A percentile compares a stretch with the other conserved stretches of the same genome.
phyloP scores from a whole-genome alignment of 2,888 invertebrate species.

The Netelia inedita region DNA sequence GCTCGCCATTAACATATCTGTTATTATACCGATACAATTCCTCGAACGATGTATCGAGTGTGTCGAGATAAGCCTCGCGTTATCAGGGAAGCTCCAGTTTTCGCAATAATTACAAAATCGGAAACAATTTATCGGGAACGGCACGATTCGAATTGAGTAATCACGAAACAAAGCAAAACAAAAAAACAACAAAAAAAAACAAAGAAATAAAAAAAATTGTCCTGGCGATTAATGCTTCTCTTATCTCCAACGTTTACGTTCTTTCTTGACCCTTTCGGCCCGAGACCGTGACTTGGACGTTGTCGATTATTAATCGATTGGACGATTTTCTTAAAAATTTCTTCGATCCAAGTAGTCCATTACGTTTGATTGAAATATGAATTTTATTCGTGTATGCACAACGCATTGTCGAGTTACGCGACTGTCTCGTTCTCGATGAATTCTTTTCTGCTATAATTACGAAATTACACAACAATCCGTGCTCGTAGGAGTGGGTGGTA shows the following conservation, averaged over 20 bases:
- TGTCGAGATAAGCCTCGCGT: constrained; percentile 3
- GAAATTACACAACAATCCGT: constrained; percentile 1
- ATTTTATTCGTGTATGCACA: background rate
- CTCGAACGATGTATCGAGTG: constrained; percentile 39
- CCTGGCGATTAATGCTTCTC: constrained; percentile 10
- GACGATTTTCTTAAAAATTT: too few relatives aligned
- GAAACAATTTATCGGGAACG: constrained; percentile 38
- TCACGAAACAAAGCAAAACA: constrained; percentile 29
- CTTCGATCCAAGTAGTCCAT: background rate
- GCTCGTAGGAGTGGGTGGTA: background rate
- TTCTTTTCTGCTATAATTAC: constrained; percentile 16
- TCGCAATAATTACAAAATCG: constrained; percentile 45
- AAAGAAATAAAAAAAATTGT: background rate
- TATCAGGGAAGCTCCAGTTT: constrained; percentile 39
- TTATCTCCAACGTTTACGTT: background rate
- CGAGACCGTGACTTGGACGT: too few relatives aligned
- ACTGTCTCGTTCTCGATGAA: background rate
- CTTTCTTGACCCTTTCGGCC: too few relatives aligned
- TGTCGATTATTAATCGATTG: too few relatives aligned
- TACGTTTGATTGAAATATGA: background rate
- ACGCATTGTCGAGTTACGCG: constrained; percentile 9
- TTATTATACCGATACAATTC: constrained; percentile 43
- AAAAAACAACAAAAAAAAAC: too few relatives aligned
- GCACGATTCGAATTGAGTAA: constrained; percentile 12
- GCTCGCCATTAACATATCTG: constrained; percentile 15